phyloP scores from a whole-genome alignment of 2,797 vertebrate species.

The Yasuhikotakia modesta region DNA sequence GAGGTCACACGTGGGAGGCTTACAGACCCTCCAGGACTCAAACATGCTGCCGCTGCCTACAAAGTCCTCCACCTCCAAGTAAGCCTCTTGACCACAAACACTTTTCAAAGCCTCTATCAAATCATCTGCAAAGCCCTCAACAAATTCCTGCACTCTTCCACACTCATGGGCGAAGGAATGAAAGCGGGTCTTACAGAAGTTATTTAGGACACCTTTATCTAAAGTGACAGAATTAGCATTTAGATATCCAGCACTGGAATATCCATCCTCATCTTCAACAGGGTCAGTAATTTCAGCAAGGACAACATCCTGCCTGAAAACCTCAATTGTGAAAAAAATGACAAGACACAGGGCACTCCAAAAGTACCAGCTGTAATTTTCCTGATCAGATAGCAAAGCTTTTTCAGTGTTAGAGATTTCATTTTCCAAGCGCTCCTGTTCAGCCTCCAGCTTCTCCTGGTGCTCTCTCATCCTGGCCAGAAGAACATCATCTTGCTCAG shows the following conservation, averaged over 20 bases:
- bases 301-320: constrained; percentile 83
- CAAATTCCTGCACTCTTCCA: constrained; percentile 88
- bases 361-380: constrained; percentile 81
- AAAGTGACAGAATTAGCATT: constrained; percentile 74
- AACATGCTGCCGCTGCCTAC: constrained; percentile 90
- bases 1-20: constrained; percentile 86
- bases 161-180: constrained; percentile 78
- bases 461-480: constrained; percentile 87
- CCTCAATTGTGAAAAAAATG: constrained; percentile 86
- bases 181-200: constrained; percentile 86
- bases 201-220: constrained; percentile 78
- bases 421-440: constrained; percentile 82
- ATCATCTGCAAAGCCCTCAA: constrained; percentile 93
- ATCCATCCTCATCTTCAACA: constrained; percentile 79
- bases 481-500: constrained; percentile 80
- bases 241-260: constrained; percentile 67
- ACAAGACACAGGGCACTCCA: constrained; percentile 89
- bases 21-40: constrained; percentile 90
- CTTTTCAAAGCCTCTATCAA: constrained; percentile 89
- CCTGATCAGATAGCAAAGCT: constrained; percentile 61
- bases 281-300: constrained; percentile 65
- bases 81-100: constrained; percentile 79
- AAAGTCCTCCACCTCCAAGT: constrained; percentile 93
- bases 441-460: constrained; percentile 80
- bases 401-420: constrained; percentile 70